A percentile compares a stretch with the other conserved stretches of the same genome.
Evolutionary conservation across 2,113 vertebrate species (phyloP).

Genomic region (Romanogobio albipinnatus): DNA sequence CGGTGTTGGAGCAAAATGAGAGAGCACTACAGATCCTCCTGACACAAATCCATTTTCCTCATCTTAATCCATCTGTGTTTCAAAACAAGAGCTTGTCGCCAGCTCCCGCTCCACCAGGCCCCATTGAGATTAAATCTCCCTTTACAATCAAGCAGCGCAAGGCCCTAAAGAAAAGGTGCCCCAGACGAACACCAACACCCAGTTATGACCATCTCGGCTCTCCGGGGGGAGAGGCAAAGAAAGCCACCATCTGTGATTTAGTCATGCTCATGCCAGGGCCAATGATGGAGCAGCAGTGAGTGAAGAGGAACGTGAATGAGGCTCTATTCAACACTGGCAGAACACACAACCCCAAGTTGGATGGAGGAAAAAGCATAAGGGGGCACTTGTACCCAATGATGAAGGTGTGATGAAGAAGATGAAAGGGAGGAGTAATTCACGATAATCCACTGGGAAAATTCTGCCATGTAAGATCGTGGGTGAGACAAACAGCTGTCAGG

Average conservation of each 20-base stretch:
- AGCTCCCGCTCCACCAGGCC: constrained; percentile 63
- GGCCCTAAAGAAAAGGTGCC: constrained; percentile 57
- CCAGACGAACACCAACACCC: constrained; percentile 61
- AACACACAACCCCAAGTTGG: constrained; percentile 41
- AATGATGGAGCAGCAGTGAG: constrained; percentile 55
- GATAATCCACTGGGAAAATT: neutral
- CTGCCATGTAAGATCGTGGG: neutral
- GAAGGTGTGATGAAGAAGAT: constrained; percentile 7
- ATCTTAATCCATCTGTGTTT: constrained; percentile 45
- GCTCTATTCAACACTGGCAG: constrained; percentile 49
- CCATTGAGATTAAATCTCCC: constrained; percentile 73
- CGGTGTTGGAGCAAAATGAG: neutral
- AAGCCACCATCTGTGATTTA: constrained; percentile 82
- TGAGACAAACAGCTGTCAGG: constrained; percentile 17
- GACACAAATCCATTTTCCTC: constrained; percentile 42
- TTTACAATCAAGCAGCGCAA: constrained; percentile 66
- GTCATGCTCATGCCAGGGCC: constrained; percentile 80
- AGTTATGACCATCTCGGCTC: constrained; percentile 71
- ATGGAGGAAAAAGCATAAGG: constrained; percentile 48
- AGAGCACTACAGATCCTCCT: constrained; percentile 15
- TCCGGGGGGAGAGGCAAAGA: constrained; percentile 70
- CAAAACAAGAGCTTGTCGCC: constrained; percentile 62
- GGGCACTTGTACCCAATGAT: neutral
- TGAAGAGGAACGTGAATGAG: constrained; percentile 52
- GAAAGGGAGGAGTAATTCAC: neutral